Base-by-base conservation (phyloP, 2,113 vertebrate genomes). In the Eptatretus burgeri region DNA sequence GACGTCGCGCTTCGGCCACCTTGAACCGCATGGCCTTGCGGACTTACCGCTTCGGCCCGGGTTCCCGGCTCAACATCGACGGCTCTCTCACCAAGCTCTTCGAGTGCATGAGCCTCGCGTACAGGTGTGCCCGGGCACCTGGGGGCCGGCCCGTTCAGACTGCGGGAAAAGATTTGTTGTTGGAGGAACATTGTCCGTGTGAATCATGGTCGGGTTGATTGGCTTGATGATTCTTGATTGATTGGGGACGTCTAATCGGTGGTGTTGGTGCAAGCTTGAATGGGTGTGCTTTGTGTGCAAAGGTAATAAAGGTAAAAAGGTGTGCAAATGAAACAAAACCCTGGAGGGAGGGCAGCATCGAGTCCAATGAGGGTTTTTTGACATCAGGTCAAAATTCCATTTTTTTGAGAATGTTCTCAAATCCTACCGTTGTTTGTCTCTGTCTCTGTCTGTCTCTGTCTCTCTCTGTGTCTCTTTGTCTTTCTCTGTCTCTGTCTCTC, bases 51-150 rank as follows among this genome's bases (percentile, higher is more conserved):
- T 78, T 73, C 69, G 77, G 78, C 2, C 76, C 78, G 13, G 74
- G 77, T 69, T 76, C 77, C 18, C 79, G 81, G n/a, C 76, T 85
- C 56, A 87, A 76, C 77, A 93, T 91, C 53, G 84, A 95, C 73
- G 86, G 82, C 0, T 89, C 85, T 13, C 82, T 98, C 67, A 93
- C 82, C 13, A 77, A 78, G 51, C 78, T 95, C 69, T 94, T 98
- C 50, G 88, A 98, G 75, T 98, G 88, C 77, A 89, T 98, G 87
- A 93, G 83, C 64, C 75, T 98, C 74, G 91, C 87, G 52, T 98
- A 87, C 81, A 94, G 88, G 91, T 95, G 78, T 62, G 66, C 19
- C n/a, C 11, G 53, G 51, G 63, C 49, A 41, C 49, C 49, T 9
- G 52, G 14, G 52, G 14, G 52, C 5, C 14, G 14, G 52, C 18